These are phyloP conservation scores for Castor canadensis DNA, from an alignment of 2,113 vertebrate genomes.

Conservation along the genomic window DNA sequence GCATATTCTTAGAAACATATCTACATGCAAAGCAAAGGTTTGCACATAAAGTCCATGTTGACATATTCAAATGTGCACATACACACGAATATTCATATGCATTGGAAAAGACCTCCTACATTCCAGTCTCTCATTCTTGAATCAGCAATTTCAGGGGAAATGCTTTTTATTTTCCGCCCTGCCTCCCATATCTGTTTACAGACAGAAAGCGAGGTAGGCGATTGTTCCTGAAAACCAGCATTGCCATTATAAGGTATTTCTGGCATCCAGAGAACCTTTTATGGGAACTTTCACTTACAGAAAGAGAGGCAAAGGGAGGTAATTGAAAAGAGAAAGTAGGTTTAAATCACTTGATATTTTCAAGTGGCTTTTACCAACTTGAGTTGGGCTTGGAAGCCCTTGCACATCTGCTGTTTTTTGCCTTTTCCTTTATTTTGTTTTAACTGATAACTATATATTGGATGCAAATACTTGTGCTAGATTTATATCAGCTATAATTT, in stretches of 20 bases:
- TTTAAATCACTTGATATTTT: slow-evolving; percentile 24
- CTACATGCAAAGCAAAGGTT: not conserved
- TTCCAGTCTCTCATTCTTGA: not conserved
- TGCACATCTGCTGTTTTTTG: not conserved
- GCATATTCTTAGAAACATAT: not conserved
- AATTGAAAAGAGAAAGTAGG: not conserved
- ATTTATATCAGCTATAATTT: not conserved
- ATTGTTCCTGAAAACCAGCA: not conserved
- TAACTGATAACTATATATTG: not conserved
- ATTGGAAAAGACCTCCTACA: not conserved
- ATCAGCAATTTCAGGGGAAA: not conserved
- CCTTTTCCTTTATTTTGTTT: not conserved
- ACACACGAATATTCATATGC: not conserved
- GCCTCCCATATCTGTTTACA: not conserved
- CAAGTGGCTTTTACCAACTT: slow-evolving; percentile 1
- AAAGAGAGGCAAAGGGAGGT: not conserved
- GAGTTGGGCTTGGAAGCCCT: not conserved
- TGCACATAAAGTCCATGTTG: not conserved
- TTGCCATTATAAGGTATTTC: not conserved
- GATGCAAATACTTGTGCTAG: not conserved
- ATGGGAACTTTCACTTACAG: not conserved
- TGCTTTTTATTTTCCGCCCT: not conserved
- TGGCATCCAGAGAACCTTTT: not conserved
- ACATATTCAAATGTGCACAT: not conserved
- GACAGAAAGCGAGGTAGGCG: not conserved